phyloP scores from a whole-genome alignment of 2,113 vertebrate species.

The Mesitornis unicolor region DNA sequence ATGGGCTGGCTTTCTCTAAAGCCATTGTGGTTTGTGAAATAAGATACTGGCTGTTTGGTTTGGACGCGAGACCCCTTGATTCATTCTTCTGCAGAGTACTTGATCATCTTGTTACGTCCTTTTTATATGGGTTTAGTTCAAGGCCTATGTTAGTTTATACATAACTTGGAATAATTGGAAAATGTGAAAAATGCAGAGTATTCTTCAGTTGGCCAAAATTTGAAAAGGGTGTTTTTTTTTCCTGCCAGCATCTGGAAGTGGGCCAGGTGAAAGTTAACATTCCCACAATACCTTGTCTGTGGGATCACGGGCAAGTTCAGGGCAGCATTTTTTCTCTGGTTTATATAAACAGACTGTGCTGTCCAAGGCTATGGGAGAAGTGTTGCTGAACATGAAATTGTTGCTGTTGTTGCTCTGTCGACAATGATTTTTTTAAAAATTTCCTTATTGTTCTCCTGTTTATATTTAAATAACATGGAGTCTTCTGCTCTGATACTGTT shows the following conservation, averaged over 20 bases:
- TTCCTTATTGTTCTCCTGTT: background rate
- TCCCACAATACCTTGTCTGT: constrained; percentile 60
- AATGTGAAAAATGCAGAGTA: constrained; percentile 6
- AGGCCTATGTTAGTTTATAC: background rate
- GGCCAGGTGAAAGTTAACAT: constrained; percentile 51
- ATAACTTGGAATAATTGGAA: background rate
- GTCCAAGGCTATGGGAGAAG: background rate
- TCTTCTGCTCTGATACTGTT: background rate
- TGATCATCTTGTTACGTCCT: background rate
- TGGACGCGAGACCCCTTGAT: background rate
- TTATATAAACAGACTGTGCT: constrained; percentile 22
- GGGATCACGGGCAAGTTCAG: constrained; percentile 28
- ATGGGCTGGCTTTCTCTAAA: background rate
- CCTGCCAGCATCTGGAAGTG: background rate
- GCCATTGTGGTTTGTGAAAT: background rate
- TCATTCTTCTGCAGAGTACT: background rate
- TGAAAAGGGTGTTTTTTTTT: background rate
- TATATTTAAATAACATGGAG: background rate
- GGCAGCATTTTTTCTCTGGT: constrained; percentile 28
- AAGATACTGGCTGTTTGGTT: background rate
- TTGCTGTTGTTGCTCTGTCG: background rate
- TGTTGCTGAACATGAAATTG: background rate
- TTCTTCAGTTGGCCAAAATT: constrained; percentile 9
- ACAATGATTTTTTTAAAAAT: background rate
- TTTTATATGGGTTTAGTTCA: constrained; percentile 5